Conservation (phyloP, 1,140 invertebrate species). For the Megalopta genalis region DNA sequence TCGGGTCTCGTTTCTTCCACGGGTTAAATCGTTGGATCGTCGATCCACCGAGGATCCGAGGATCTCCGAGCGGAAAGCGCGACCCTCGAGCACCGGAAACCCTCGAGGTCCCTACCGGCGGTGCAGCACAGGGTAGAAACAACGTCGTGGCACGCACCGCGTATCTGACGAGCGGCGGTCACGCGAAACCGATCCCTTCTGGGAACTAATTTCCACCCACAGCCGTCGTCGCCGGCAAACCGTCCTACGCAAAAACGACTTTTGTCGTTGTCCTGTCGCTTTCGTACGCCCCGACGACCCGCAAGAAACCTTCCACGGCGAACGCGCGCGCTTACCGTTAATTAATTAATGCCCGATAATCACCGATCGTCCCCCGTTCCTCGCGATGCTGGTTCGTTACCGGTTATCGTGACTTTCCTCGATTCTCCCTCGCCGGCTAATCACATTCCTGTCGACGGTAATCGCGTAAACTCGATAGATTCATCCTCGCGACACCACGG, state of each 20-base stretch:
- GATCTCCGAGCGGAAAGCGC: constrained; percentile 39
- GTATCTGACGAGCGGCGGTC: constrained; percentile 69
- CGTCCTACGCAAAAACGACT: constrained; percentile 51
- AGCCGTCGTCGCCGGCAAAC: constrained; percentile 15
- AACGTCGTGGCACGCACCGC: constrained; percentile 69
- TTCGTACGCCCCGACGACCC: not conserved
- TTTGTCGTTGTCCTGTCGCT: constrained; percentile 34
- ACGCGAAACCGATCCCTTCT: constrained; percentile 75
- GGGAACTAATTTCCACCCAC: constrained; percentile 67
- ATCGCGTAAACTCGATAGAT: constrained; percentile 12
- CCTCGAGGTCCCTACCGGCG: constrained; percentile 24
- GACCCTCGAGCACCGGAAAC: constrained; percentile 10
- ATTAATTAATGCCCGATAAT: constrained; percentile 64
- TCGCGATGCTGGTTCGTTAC: constrained; percentile 20
- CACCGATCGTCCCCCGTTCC: constrained; percentile 48
- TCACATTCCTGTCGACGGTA: constrained; percentile 4
- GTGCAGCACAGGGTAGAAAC: constrained; percentile 60
- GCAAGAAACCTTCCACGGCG: not conserved
- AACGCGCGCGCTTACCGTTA: constrained; percentile 22
- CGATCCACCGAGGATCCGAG: constrained; percentile 24
- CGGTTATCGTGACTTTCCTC: constrained; percentile 46
- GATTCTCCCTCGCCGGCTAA: constrained; percentile 39
- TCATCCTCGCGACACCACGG: not conserved
- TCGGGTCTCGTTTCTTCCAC: no score
- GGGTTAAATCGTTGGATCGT: no score